phyloP scores from a whole-genome alignment of 1,140 invertebrate species.

The Drosophila ambigua region DNA sequence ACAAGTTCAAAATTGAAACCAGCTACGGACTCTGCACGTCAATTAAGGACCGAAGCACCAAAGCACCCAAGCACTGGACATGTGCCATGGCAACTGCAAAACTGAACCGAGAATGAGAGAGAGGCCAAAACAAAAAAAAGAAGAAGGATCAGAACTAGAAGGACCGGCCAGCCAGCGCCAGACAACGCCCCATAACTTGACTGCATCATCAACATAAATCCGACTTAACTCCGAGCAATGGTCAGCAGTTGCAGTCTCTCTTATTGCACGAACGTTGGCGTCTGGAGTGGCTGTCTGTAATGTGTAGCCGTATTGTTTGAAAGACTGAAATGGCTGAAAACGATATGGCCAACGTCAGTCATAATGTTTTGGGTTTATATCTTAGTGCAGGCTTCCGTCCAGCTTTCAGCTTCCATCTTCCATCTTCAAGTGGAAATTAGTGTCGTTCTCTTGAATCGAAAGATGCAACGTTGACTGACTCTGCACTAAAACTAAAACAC shows the following conservation, averaged over 20 bases:
- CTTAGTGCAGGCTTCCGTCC: neutral
- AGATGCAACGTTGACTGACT: constrained; percentile 26
- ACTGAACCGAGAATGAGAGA: neutral
- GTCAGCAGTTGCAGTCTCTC: constrained; percentile 12
- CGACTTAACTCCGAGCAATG: constrained; percentile 64
- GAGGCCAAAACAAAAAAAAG: neutral
- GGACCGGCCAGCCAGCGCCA: neutral
- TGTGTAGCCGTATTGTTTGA: constrained; percentile 31
- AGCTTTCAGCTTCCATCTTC: neutral
- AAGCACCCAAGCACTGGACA: constrained; percentile 26
- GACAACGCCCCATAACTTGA: constrained; percentile 21
- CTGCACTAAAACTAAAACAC: constrained; percentile 19
- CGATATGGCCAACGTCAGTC: constrained; percentile 44
- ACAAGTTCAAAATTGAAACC: constrained; percentile 57
- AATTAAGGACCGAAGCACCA: constrained; percentile 36
- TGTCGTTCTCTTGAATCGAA: constrained; percentile 27
- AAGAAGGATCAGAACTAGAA: constrained; percentile 5
- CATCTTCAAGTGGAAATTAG: constrained; percentile 23
- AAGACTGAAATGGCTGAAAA: neutral
- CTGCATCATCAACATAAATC: constrained; percentile 71
- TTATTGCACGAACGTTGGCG: neutral
- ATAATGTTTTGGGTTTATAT: constrained; percentile 32
- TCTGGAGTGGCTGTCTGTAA: neutral
- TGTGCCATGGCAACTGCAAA: constrained; percentile 43
- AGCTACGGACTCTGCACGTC: constrained; percentile 43